Conservation (phyloP, 2,113 vertebrate genomes). For the Microtus oregoni region DNA sequence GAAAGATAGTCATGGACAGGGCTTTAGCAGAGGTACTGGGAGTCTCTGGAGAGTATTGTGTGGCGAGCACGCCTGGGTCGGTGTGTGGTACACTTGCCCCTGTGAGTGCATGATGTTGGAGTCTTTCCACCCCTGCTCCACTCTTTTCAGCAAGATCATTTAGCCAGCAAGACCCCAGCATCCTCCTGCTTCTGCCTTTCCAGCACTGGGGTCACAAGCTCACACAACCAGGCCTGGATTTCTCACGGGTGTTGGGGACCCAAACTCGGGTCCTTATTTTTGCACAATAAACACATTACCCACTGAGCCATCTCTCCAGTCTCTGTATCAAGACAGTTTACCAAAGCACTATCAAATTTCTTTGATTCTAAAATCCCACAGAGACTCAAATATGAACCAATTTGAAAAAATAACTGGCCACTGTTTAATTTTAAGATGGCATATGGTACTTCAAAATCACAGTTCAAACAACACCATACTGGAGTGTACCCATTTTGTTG, state of each 20-base stretch:
- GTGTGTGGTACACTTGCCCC: not conserved
- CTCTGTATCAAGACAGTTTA: not conserved
- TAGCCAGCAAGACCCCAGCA: not conserved
- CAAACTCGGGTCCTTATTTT: not conserved
- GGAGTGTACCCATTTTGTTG: not conserved
- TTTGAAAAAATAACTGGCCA: not conserved
- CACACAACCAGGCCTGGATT: not conserved
- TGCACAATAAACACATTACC: not conserved
- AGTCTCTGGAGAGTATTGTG: not conserved
- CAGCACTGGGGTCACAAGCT: not conserved
- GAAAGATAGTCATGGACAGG: not conserved
- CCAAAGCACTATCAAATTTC: not conserved
- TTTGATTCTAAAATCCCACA: not conserved
- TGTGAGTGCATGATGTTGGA: no score
- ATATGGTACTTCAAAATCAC: not conserved
- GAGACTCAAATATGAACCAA: slow-evolving; percentile 18
- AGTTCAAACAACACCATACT: not conserved
- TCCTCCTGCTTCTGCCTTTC: not conserved
- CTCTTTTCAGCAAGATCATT: not conserved
- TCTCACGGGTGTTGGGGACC: not conserved
- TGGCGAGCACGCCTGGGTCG: no score
- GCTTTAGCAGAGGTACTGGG: not conserved
- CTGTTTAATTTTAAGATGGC: slow-evolving; percentile 21
- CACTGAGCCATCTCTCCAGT: not conserved
- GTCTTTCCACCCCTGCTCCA: no score